phyloP scores from a whole-genome alignment of 2,113 vertebrate species.

The Myocastor coypus region DNA sequence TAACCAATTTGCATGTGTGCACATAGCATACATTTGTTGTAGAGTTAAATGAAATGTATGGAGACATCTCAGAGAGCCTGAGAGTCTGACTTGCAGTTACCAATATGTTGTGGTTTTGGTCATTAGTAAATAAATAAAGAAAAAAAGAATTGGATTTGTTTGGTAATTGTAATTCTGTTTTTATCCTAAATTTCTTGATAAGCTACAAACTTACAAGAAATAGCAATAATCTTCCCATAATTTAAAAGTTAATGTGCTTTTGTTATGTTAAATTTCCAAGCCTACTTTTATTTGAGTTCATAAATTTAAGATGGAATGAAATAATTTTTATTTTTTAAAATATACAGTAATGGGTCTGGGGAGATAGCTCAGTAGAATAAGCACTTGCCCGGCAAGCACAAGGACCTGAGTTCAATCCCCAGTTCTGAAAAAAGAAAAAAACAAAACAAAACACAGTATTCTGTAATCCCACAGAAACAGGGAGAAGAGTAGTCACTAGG shows the following conservation, averaged over 20 bases:
- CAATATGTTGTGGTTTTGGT: neutral
- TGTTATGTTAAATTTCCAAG: neutral
- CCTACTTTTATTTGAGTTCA: neutral
- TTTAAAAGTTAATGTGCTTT: neutral
- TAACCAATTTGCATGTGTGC: neutral
- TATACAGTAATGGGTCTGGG: neutral
- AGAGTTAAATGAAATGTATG: conserved; percentile 1
- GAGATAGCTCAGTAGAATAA: too few species aligned
- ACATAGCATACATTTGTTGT: neutral
- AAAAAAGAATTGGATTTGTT: neutral
- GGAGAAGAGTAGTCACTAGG: neutral
- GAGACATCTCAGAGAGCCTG: neutral
- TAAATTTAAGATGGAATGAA: conserved; percentile 10
- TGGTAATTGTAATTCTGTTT: neutral
- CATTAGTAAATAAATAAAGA: neutral
- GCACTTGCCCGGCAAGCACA: too few species aligned
- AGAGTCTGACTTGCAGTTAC: neutral
- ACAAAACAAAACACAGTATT: too few species aligned
- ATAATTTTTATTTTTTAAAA: neutral
- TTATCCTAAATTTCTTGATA: neutral
- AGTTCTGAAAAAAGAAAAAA: too few species aligned
- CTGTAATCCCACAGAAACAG: neutral
- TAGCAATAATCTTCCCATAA: neutral
- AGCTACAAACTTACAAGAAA: neutral
- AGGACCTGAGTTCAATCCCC: too few species aligned